Conservation (phyloP, 2,113 vertebrate genomes). For the Oxyruncus cristatus region DNA sequence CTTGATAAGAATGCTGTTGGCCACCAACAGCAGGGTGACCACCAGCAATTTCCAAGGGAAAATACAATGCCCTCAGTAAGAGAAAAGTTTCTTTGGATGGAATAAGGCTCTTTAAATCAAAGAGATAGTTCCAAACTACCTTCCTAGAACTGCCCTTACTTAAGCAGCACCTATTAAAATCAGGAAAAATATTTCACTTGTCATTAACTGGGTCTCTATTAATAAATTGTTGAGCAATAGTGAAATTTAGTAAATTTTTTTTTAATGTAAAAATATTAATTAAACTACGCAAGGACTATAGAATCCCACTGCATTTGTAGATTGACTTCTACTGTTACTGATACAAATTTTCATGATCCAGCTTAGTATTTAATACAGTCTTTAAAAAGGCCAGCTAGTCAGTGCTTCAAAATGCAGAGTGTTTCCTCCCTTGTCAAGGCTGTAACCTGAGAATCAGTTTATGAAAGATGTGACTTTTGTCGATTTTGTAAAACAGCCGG, state of each 20-base stretch:
- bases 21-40: background rate
- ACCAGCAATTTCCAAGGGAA: slow-evolving; percentile 27
- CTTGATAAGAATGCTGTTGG: slow-evolving; percentile 3
- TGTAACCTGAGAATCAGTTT: background rate
- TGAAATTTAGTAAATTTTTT: background rate
- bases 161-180: background rate
- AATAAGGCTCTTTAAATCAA: background rate
- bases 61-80: background rate
- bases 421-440: background rate
- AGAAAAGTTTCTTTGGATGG: background rate
- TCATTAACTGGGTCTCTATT: background rate
- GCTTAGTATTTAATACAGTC: background rate
- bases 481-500: background rate
- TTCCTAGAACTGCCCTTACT: background rate
- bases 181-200: background rate
- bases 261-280: background rate
- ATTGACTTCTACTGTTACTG: background rate
- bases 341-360: background rate
- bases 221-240: background rate
- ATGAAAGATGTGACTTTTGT: background rate
- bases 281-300: background rate
- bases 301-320: background rate
- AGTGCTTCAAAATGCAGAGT: background rate
- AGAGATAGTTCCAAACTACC: background rate
- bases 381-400: background rate